Conservation (phyloP, 2,888 invertebrate species). For the Scaptomyza flava region DNA sequence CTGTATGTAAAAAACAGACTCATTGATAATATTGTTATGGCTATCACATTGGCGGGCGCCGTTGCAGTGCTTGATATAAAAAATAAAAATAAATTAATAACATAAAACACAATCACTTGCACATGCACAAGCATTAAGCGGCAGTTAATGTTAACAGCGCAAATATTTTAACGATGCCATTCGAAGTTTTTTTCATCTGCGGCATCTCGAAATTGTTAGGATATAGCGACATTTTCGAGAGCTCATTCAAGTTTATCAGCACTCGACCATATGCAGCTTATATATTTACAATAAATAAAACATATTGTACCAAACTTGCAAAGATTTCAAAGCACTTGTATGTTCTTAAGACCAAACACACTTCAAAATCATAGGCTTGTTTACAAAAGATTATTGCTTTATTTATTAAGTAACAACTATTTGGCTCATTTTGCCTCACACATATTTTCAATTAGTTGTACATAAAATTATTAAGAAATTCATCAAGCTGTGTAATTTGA, state of each 20-base stretch:
- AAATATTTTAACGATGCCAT: constrained; percentile 69
- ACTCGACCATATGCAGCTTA: constrained; percentile 23
- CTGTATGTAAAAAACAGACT: constrained; percentile 45
- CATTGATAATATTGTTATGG: constrained; percentile 50
- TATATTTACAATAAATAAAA: too few species aligned
- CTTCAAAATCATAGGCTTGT: neutral
- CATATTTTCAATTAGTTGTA: neutral
- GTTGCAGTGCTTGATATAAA: constrained; percentile 61
- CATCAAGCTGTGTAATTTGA: neutral
- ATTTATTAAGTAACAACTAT: too few species aligned
- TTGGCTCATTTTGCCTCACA: neutral
- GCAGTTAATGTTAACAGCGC: constrained; percentile 58
- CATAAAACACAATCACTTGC: constrained; percentile 5
- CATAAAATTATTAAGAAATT: neutral
- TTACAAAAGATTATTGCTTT: neutral
- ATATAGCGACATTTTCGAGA: neutral
- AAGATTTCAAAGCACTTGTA: too few species aligned
- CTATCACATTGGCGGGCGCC: constrained; percentile 56
- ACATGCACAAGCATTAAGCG: constrained; percentile 46
- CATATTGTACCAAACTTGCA: too few species aligned
- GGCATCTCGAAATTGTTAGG: constrained; percentile 6
- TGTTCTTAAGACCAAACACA: too few species aligned
- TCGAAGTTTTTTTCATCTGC: constrained; percentile 29
- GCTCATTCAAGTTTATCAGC: constrained; percentile 39
- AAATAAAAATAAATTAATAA: constrained; percentile 77